Evolutionary conservation across 2,113 vertebrate species (phyloP).

Genomic region (Mus pahari): DNA sequence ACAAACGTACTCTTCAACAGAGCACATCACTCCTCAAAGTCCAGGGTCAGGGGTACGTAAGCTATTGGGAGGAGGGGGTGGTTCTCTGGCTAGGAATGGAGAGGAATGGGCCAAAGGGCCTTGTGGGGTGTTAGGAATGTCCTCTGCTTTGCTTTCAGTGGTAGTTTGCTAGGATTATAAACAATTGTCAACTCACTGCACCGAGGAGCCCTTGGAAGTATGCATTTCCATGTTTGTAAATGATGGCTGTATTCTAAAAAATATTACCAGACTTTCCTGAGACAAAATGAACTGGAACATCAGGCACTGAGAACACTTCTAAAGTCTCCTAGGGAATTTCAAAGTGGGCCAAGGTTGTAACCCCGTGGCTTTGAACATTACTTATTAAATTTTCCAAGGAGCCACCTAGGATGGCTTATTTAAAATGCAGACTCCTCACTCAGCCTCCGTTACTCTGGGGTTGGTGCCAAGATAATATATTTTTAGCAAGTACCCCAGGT

Average conservation of each 20-base stretch:
- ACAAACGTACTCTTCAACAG: neutral
- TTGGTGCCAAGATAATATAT: neutral
- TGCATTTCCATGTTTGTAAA: neutral
- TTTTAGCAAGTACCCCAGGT: neutral
- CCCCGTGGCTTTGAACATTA: neutral
- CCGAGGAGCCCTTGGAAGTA: neutral
- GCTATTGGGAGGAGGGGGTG: neutral
- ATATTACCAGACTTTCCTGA: neutral
- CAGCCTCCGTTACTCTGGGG: neutral
- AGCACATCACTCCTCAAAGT: rapidly evolving
- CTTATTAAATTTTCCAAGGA: neutral
- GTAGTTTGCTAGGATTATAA: neutral
- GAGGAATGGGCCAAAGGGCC: neutral
- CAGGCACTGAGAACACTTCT: neutral
- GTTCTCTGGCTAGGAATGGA: neutral
- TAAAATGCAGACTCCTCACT: neutral
- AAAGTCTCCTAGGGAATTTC: neutral
- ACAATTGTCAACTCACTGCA: neutral
- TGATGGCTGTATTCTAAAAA: neutral
- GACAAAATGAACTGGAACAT: neutral
- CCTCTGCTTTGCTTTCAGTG: neutral
- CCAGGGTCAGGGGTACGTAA: neutral
- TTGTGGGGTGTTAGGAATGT: neutral
- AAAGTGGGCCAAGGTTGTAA: neutral
- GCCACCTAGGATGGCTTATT: neutral